Conservation (phyloP, 2,888 invertebrate species). For the Xestia ashworthii region DNA sequence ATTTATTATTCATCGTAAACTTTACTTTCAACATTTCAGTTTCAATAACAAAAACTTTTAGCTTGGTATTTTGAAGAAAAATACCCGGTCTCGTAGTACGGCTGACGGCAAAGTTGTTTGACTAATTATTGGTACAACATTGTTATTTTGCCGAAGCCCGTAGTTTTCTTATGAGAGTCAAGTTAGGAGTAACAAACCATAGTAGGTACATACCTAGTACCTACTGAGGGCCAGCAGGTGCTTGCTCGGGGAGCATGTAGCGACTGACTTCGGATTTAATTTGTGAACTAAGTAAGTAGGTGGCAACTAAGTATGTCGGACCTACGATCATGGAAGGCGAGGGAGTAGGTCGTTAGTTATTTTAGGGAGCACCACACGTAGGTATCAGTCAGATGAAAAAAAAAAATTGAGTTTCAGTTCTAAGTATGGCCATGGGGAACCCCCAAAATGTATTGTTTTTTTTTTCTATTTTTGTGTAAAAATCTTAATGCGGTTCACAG, state of each 20-base stretch:
- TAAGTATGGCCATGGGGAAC: too few relatives aligned
- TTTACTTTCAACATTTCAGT: constrained; percentile 28
- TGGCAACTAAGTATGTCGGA: not conserved
- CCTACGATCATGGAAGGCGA: not conserved
- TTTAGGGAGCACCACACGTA: too few relatives aligned
- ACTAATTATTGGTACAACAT: constrained; percentile 59
- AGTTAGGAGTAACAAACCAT: constrained; percentile 47
- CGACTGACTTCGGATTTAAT: constrained; percentile 18
- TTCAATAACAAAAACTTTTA: constrained; percentile 43
- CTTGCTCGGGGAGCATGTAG: not conserved
- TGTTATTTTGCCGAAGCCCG: constrained; percentile 57
- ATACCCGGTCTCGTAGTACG: constrained; percentile 36
- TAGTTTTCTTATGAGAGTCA: constrained; percentile 49
- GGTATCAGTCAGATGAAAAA: too few relatives aligned
- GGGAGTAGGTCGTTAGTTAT: not conserved
- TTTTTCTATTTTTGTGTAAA: too few relatives aligned
- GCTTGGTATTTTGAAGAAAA: constrained; percentile 54
- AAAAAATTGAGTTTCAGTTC: too few relatives aligned
- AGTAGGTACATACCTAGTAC: constrained; percentile 8
- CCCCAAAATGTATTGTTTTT: too few relatives aligned
- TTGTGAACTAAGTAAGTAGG: constrained; percentile 9
- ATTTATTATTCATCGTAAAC: constrained; percentile 34
- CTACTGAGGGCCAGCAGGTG: not conserved
- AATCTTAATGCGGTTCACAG: too few relatives aligned
- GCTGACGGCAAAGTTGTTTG: constrained; percentile 39